Percentiles rank a stretch among this genome's conserved stretches.
Conservation (phyloP, 2,797 vertebrate genomes). For the Channa striata region DNA sequence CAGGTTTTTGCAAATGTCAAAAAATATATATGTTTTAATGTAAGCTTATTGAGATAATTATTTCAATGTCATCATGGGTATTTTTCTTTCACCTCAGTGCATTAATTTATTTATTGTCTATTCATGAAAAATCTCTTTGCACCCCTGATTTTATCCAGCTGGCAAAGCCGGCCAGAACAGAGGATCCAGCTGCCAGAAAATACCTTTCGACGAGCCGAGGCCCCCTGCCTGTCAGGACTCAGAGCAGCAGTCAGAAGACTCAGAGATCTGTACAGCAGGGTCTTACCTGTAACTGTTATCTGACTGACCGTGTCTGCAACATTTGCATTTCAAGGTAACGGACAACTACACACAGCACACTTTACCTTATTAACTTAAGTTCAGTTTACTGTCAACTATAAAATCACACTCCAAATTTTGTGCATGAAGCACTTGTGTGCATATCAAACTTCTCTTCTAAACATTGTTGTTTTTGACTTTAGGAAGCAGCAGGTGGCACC, state of each 20-base stretch:
- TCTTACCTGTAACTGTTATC: conserved; percentile 91
- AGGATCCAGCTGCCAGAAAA: conserved; percentile 83
- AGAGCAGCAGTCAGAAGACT: conserved; percentile 77
- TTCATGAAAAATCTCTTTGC: background rate
- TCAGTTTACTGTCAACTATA: background rate
- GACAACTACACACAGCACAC: background rate
- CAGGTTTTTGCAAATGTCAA: background rate
- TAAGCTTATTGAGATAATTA: background rate
- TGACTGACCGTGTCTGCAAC: conserved; percentile 92
- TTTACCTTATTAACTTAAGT: no score
- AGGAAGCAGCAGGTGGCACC: conserved; percentile 95
- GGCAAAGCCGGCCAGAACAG: conserved; percentile 83
- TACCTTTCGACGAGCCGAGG: conserved; percentile 79
- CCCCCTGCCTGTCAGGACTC: conserved; percentile 75
- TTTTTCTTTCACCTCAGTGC: background rate
- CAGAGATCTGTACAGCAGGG: conserved; percentile 80
- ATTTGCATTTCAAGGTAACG: conserved; percentile 93
- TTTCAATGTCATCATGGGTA: background rate
- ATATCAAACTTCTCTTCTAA: background rate
- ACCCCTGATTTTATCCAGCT: conserved; percentile 72
- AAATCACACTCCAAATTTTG: background rate
- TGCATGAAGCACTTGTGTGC: background rate
- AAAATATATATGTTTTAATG: background rate
- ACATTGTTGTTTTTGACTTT: conserved; percentile 16
- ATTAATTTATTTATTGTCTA: background rate